Evolutionary conservation across 2,888 invertebrate genomes (phyloP), one percentile per base, ranked within the genome.

Genomic region (Magallana nippona): DNA sequence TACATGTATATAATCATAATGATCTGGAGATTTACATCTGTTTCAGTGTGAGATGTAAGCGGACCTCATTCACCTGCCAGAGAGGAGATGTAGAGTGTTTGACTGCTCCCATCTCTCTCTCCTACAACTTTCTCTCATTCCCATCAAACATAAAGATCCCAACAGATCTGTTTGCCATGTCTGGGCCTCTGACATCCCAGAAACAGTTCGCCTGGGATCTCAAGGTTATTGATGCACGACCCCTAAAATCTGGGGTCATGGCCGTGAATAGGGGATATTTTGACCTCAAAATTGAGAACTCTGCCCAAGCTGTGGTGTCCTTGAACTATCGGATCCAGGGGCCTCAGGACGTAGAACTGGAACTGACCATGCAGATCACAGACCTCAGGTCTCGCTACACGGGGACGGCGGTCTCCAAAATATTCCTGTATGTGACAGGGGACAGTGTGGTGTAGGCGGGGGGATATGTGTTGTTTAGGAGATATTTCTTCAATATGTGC

Each of bases 71-170:
- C 55, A 95, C 96, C 78, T 98, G 98, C 92, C 96, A 96, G 62
- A 95, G 96, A 44, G 95, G 96, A n/a, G 97, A 97, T 93, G 94
- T 95, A 90, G 95, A 96, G 55, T 99, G 99, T 91, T 95, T 96
- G 82, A 96, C 96, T 78, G 96, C 96, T 91, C 98, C 99, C 0
- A 96, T 97, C 78, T 97, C 97, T 82, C 97, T 97, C 93, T 98
- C 98, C 57, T 98, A 97, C 95, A 98, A 98, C 94, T 99, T 97
- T 94, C 97, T 99, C 90, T 97, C 98, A 0, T 96, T 99, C 91
- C 97, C 97, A 0, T 97, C 98, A 44, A 92, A 92, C 81, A 93
- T 95, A 78, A 93, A 94, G 83, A 92, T 95, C 44, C 90, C 95
- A 1, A 92, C 95, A 86, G 97, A 97, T 83, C 95, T 99, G 11